Evolutionary conservation across 2,888 invertebrate genomes (phyloP).

Genomic region (Heliconius charithonia): DNA sequence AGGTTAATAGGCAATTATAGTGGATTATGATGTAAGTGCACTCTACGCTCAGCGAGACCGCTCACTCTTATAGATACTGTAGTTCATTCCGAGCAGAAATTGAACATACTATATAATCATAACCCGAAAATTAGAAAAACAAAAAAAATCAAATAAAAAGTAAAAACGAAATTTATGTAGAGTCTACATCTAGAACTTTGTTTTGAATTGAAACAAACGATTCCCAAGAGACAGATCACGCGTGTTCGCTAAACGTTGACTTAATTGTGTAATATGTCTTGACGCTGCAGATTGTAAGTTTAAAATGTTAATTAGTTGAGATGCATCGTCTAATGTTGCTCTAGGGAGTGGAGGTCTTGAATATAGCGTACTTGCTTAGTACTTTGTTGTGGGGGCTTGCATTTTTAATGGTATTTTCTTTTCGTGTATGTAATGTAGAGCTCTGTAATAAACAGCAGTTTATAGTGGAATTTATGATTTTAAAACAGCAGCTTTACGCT

Average conservation of each 20-base stretch:
- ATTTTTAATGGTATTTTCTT: neutral
- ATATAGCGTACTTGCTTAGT: neutral
- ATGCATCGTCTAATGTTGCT: conserved; percentile 25
- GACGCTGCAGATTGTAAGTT: conserved; percentile 25
- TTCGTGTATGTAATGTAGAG: neutral
- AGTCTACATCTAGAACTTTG: neutral
- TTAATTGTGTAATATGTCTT: conserved; percentile 32
- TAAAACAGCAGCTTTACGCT: too few relatives aligned
- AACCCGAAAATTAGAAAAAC: neutral
- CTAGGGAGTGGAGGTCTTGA: neutral
- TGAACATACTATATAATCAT: neutral
- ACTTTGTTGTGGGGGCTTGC: neutral
- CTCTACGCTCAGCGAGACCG: conserved; percentile 24
- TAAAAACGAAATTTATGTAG: neutral
- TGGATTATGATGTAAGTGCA: conserved; percentile 41
- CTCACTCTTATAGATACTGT: neutral
- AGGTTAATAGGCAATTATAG: conserved; percentile 42
- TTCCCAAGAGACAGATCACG: conserved; percentile 29
- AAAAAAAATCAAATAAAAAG: neutral
- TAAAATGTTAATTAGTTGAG: conserved; percentile 36
- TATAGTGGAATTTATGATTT: neutral
- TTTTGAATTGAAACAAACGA: conserved; percentile 28
- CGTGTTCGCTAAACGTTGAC: conserved; percentile 27
- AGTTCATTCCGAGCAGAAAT: neutral
- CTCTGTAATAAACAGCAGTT: neutral